phyloP scores from a whole-genome alignment of 2,797 vertebrate genomes.

The Sebastiscus albofasciatus region DNA sequence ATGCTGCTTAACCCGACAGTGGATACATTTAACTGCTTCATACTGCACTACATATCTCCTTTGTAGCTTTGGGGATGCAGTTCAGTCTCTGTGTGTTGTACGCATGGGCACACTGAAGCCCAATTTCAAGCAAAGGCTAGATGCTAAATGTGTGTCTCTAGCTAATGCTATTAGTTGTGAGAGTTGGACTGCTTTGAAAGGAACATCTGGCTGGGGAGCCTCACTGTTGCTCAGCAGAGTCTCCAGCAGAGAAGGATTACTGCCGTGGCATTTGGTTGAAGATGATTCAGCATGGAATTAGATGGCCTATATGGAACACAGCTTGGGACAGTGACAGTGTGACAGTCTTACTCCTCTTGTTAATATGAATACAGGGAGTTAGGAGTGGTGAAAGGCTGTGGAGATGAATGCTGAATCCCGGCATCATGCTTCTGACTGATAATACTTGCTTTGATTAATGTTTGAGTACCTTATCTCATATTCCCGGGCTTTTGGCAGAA shows the following conservation, averaged over 20 bases:
- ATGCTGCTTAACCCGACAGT: background rate
- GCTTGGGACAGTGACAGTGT: slow-evolving; percentile 55
- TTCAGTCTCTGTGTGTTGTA: slow-evolving; percentile 29
- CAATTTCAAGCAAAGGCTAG: slow-evolving; percentile 48
- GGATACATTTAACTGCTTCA: background rate
- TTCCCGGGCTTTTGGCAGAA: slow-evolving; percentile 32
- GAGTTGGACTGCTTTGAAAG: slow-evolving; percentile 70
- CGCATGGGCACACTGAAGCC: slow-evolving; percentile 34
- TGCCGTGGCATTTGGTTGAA: slow-evolving; percentile 70
- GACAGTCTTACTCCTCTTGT: slow-evolving; percentile 44
- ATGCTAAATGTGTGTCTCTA: slow-evolving; percentile 61
- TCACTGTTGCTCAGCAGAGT: slow-evolving; percentile 63
- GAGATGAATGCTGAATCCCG: slow-evolving; percentile 39
- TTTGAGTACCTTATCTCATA: slow-evolving; percentile 55
- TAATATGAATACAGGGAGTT: slow-evolving; percentile 48
- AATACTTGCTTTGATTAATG: slow-evolving; percentile 61
- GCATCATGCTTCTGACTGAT: slow-evolving; percentile 49
- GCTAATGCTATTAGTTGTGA: slow-evolving; percentile 71
- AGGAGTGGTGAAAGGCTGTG: slow-evolving; percentile 34
- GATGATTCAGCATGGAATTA: slow-evolving; percentile 76
- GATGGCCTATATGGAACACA: slow-evolving; percentile 64
- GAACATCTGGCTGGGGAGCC: slow-evolving; percentile 72
- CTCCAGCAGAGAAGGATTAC: slow-evolving; percentile 71
- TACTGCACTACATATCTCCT: background rate
- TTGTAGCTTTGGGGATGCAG: slow-evolving; percentile 25